Evolutionary conservation across 2,113 vertebrate species (phyloP).

Genomic region (Mungos mungo): DNA sequence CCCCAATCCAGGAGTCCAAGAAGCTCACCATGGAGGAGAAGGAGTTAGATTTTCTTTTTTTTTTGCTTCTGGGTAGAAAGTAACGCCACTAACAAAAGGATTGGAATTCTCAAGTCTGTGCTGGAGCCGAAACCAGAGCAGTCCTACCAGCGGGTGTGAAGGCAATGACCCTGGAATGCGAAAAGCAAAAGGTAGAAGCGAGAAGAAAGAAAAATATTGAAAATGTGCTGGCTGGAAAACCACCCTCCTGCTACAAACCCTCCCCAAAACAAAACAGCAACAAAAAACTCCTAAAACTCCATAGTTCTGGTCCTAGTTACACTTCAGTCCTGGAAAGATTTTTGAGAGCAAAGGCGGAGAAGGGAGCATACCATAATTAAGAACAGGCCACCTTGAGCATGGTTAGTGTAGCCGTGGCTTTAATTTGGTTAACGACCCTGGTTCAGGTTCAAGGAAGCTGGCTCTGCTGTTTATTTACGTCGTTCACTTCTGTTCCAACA

Average conservation of each 20-base stretch:
- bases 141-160: not conserved
- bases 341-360: not conserved
- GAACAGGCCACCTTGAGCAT: not conserved
- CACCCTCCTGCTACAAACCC: not conserved
- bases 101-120: not conserved
- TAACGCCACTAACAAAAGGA: not conserved
- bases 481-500: slow-evolving; percentile 12
- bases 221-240: slow-evolving; percentile 19
- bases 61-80: not conserved
- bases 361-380: not conserved
- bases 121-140: not conserved
- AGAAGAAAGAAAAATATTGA: not conserved
- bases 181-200: not conserved
- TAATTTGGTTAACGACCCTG: not conserved
- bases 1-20: not conserved
- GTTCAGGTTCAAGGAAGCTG: not conserved
- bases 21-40: not conserved
- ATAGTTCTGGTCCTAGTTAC: not conserved
- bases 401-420: not conserved
- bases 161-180: not conserved
- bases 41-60: not conserved
- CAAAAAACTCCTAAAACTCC: not conserved
- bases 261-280: not conserved
- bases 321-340: slow-evolving; percentile 9
- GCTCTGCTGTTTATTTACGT: not conserved